phyloP scores from a whole-genome alignment of 2,113 vertebrate species.

The Phodopus roborovskii region DNA sequence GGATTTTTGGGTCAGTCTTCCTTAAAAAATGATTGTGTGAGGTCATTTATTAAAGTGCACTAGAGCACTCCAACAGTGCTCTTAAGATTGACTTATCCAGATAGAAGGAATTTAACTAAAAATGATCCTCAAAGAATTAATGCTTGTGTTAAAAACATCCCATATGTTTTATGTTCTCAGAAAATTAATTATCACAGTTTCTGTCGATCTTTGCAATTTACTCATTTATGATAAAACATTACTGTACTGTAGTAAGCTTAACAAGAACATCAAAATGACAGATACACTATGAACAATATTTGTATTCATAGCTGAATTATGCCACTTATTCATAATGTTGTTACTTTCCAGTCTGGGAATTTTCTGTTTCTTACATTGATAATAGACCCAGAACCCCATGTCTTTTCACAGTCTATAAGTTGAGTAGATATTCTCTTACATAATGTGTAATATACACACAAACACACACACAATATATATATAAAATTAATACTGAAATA shows the following conservation, averaged over 20 bases:
- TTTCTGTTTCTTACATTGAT: not conserved
- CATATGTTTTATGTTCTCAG: not conserved
- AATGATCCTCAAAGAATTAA: conserved; percentile 51
- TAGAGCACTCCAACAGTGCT: not conserved
- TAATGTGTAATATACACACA: not conserved
- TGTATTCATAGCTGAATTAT: not conserved
- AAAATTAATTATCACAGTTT: conserved; percentile 22
- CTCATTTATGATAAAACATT: conserved; percentile 24
- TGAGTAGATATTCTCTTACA: not conserved
- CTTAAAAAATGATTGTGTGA: not conserved
- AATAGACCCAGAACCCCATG: not conserved
- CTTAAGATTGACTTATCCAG: not conserved
- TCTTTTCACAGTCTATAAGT: not conserved
- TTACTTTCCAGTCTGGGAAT: not conserved
- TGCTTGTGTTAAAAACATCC: not conserved
- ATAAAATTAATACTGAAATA: no score
- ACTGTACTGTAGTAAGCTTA: not conserved
- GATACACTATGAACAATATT: not conserved
- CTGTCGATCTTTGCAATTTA: not conserved
- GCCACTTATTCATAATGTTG: not conserved
- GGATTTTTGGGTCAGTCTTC: not conserved
- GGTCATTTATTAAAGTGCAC: not conserved
- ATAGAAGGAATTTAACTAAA: conserved; percentile 34
- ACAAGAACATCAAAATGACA: not conserved
- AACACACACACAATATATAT: no score